phyloP scores from a whole-genome alignment of 2,113 vertebrate genomes.

The Pteruthius melanotis region DNA sequence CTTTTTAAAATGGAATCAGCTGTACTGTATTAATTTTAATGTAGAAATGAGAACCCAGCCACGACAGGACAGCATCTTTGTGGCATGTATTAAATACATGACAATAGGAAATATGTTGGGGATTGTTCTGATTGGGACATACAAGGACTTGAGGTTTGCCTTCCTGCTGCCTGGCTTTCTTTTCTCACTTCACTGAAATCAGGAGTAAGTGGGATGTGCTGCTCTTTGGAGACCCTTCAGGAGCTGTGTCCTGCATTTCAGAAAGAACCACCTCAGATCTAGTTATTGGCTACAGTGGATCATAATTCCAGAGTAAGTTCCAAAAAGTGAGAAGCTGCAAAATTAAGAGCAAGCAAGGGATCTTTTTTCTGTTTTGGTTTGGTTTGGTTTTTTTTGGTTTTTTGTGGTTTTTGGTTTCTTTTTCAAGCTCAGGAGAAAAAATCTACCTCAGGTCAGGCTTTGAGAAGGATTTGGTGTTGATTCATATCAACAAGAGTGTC shows the following conservation, averaged over 20 bases:
- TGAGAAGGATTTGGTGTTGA: conserved; percentile 9
- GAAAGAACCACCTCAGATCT: not conserved
- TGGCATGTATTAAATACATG: not conserved
- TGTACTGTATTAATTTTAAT: conserved; percentile 13
- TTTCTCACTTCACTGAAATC: not conserved
- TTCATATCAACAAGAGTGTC: not conserved
- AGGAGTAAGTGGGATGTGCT: not conserved
- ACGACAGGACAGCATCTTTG: not conserved
- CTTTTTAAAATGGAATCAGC: not conserved
- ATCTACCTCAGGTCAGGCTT: not conserved
- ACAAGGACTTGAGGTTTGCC: not conserved
- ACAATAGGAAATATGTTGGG: not conserved
- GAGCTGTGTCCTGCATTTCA: not conserved
- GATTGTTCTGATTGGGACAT: not conserved
- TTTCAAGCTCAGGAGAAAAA: not conserved
- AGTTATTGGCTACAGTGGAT: not conserved
- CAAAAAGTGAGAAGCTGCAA: not conserved
- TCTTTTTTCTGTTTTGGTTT: not conserved
- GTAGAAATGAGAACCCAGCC: conserved; percentile 3
- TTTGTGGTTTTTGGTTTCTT: too few relatives aligned
- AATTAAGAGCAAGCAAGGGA: not conserved
- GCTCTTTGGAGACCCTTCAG: not conserved
- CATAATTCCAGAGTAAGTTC: not conserved
- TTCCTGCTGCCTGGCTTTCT: not conserved
- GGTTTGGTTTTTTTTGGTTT: too few relatives aligned